Evolutionary conservation across 2,888 invertebrate genomes (phyloP).

Genomic region (Sisyra nigra): DNA sequence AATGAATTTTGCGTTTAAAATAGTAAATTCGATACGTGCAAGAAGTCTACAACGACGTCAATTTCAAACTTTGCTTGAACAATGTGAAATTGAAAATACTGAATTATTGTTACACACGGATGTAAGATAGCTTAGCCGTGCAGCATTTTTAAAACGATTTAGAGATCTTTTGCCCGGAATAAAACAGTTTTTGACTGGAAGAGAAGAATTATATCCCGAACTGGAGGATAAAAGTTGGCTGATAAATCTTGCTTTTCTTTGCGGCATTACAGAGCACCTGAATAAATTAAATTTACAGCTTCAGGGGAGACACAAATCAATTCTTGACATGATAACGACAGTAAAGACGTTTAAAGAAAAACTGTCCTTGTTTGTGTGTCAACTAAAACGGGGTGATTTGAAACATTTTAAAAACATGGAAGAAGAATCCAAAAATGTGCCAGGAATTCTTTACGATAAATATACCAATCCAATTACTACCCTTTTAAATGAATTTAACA

Average conservation of each 20-base stretch:
- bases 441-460: background rate
- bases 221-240: conserved; percentile 9
- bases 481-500: too few species aligned
- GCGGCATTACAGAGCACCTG: conserved; percentile 11
- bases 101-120: conserved; percentile 10
- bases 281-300: conserved; percentile 12
- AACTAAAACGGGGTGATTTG: conserved; percentile 5
- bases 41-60: conserved; percentile 12
- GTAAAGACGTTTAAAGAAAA: conserved; percentile 6
- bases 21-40: conserved; percentile 13
- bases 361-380: background rate
- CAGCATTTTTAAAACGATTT: conserved; percentile 10
- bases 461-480: too few species aligned
- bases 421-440: too few species aligned
- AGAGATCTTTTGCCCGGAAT: conserved; percentile 11
- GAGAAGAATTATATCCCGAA: conserved; percentile 5
- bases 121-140: conserved; percentile 12
- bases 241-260: conserved; percentile 10
- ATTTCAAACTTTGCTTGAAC: conserved; percentile 12
- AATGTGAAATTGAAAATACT: conserved; percentile 11
- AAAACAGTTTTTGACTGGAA: conserved; percentile 8
- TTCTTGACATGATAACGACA: conserved; percentile 12
- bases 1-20: conserved; percentile 12
- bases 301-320: conserved; percentile 12
- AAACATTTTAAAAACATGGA: too few species aligned